phyloP scores from a whole-genome alignment of 2,113 vertebrate genomes.

The Oncorhynchus kisutch region DNA sequence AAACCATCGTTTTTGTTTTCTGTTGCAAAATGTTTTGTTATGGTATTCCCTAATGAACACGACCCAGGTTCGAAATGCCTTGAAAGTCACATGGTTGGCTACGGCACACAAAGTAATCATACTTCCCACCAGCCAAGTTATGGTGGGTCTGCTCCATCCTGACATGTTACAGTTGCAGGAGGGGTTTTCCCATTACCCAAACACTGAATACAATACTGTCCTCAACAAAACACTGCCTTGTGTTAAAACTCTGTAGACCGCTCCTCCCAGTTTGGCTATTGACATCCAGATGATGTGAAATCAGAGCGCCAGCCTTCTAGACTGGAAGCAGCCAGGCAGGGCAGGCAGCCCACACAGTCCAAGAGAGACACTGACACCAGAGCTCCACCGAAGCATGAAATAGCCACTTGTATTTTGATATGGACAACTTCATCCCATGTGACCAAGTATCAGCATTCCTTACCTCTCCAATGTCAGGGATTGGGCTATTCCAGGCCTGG shows the following conservation, averaged over 20 bases:
- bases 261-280: constrained; percentile 19
- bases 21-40: too few relatives aligned
- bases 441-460: constrained; percentile 33
- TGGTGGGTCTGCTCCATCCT: too few relatives aligned
- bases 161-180: too few relatives aligned
- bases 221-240: neutral
- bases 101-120: too few relatives aligned
- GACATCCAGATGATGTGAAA: constrained; percentile 19
- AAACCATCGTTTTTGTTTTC: neutral
- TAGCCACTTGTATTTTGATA: constrained; percentile 63
- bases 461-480: neutral
- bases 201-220: too few relatives aligned
- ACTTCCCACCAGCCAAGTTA: too few relatives aligned
- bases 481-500: constrained; percentile 25
- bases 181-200: neutral
- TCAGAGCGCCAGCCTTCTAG: too few relatives aligned
- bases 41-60: too few relatives aligned
- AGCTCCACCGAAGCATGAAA: constrained; percentile 64
- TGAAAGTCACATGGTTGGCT: too few relatives aligned
- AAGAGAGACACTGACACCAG: constrained; percentile 54
- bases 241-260: neutral
- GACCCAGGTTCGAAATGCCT: too few relatives aligned
- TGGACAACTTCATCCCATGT: constrained; percentile 58
- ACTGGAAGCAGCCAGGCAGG: neutral
- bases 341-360: constrained; percentile 29